Evolutionary conservation across 1,140 invertebrate species (phyloP).

Genomic region (Ectropis grisescens): DNA sequence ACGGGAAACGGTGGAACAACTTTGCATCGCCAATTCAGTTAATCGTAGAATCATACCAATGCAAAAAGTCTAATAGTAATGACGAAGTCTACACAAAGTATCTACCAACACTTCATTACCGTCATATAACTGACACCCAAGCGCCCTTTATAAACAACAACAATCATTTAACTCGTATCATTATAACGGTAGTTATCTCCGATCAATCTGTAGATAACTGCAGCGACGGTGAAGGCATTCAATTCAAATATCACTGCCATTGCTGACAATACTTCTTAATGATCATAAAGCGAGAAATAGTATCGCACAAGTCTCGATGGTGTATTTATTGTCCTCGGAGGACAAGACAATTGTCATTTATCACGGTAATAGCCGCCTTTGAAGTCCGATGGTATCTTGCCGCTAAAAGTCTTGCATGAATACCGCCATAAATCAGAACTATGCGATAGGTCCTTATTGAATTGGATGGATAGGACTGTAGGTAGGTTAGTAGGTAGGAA

Average conservation of each 20-base stretch:
- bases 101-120: no score
- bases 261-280: slow-evolving; percentile 60
- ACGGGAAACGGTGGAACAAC: no score
- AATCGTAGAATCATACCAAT: no score
- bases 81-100: no score
- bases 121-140: no score
- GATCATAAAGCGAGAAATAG: slow-evolving; percentile 57
- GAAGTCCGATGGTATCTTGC: slow-evolving; percentile 51
- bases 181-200: slow-evolving; percentile 24
- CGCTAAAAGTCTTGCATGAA: slow-evolving; percentile 19
- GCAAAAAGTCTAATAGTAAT: no score
- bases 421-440: slow-evolving; percentile 28
- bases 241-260: slow-evolving; percentile 55
- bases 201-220: slow-evolving; percentile 48
- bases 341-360: slow-evolving; percentile 66
- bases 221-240: slow-evolving; percentile 45
- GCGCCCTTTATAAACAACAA: neutral
- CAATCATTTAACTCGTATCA: slow-evolving; percentile 4
- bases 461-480: slow-evolving; percentile 3
- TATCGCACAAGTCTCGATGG: slow-evolving; percentile 49
- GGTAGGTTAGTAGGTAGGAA: slow-evolving; percentile 2
- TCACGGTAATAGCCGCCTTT: slow-evolving; percentile 61
- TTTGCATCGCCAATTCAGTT: no score
- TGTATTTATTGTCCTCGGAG: slow-evolving; percentile 54
- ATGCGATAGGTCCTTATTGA: slow-evolving; percentile 15